Evolutionary conservation across 2,888 invertebrate species (phyloP).

Genomic region (Adelphocoris suturalis): DNA sequence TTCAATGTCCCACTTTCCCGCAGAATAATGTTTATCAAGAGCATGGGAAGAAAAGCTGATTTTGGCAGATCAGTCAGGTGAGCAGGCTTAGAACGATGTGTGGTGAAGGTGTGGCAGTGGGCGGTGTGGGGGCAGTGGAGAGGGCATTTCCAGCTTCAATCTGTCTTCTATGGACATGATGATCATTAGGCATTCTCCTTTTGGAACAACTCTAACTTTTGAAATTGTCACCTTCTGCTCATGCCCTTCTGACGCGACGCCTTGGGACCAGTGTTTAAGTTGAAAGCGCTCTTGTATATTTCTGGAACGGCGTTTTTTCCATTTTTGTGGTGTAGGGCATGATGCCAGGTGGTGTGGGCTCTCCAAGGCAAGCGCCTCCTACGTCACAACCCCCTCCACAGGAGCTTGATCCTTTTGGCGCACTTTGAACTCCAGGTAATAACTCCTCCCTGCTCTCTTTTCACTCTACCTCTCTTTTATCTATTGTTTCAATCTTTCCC

Average conservation of each 20-base stretch:
- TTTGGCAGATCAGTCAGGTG: no score
- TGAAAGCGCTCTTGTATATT: conserved; percentile 27
- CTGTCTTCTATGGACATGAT: no score
- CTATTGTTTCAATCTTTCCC: background rate
- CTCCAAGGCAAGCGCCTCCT: conserved; percentile 74
- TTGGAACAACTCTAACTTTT: no score
- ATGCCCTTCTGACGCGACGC: background rate
- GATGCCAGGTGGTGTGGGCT: conserved; percentile 73
- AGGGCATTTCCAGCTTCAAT: no score
- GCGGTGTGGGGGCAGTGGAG: no score
- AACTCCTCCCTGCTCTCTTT: background rate
- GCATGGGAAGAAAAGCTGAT: no score
- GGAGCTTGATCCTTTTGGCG: conserved; percentile 76
- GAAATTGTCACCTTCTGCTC: no score
- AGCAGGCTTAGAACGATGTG: no score
- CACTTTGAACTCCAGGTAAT: conserved; percentile 74
- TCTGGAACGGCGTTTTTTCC: conserved; percentile 10
- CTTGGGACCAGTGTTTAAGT: background rate
- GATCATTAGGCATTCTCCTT: no score
- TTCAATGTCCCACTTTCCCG: no score
- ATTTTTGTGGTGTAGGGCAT: conserved; percentile 74
- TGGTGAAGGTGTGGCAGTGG: no score
- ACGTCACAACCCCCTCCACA: conserved; percentile 73
- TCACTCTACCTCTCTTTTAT: background rate
- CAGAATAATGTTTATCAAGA: no score